These are phyloP conservation scores for Tilapia sparmanii DNA, from an alignment of 2,113 vertebrate genomes.

Conservation along the genomic window DNA sequence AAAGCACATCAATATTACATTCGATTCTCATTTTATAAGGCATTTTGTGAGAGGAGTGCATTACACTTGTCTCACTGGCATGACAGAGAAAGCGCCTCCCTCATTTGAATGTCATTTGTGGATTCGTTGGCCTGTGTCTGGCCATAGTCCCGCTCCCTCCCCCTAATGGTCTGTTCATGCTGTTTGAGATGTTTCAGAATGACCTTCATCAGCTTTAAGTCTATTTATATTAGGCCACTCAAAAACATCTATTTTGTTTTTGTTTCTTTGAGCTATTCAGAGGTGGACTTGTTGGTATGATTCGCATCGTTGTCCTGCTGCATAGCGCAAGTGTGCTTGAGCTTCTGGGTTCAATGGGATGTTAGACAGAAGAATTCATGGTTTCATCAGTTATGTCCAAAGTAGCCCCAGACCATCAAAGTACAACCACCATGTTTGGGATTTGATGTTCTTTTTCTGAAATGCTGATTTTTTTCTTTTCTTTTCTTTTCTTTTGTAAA, in stretches of 20 bases:
- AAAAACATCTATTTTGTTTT: not conserved
- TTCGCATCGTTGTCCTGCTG: not conserved
- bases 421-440: not conserved
- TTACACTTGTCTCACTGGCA: not conserved
- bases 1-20: not conserved
- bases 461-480: fast-evolving
- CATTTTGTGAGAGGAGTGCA: not conserved
- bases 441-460: not conserved
- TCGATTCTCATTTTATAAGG: not conserved
- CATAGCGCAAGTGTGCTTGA: not conserved
- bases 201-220: not conserved
- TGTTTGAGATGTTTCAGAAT: not conserved
- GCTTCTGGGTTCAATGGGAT: not conserved
- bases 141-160: not conserved
- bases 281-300: not conserved
- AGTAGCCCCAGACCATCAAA: not conserved
- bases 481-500: not conserved
- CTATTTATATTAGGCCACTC: not conserved
- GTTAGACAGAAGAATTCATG: not conserved
- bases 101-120: not conserved
- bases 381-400: not conserved
- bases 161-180: not conserved
- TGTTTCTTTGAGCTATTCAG: not conserved
- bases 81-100: not conserved
- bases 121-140: not conserved